A percentile compares a stretch with the other conserved stretches of the same genome.
Evolutionary conservation across 2,797 vertebrate species (phyloP).

Genomic region (Crax fasciolata): DNA sequence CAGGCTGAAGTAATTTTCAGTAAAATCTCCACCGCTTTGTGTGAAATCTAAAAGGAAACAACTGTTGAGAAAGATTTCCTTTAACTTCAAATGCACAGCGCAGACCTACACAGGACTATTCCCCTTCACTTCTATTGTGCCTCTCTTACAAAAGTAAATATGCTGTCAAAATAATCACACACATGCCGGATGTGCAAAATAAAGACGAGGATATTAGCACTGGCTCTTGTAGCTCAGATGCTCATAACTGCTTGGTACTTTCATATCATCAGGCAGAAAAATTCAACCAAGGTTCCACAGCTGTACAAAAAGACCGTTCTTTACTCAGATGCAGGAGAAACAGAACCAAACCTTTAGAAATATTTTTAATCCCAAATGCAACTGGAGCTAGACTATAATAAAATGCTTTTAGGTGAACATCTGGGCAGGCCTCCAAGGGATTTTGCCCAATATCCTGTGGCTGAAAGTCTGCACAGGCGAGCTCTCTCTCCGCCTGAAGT

Average conservation of each 20-base stretch:
- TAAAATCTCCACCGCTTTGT: not conserved
- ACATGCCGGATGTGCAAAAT: not conserved
- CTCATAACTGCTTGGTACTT: not conserved
- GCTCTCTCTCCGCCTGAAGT: slow-evolving; percentile 5
- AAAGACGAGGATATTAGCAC: not conserved
- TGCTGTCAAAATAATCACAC: not conserved
- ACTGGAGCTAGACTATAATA: slow-evolving; percentile 22
- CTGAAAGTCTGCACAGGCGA: not conserved
- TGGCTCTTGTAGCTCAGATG: not conserved
- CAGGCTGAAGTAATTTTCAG: not conserved
- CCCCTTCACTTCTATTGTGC: not conserved
- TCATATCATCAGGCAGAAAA: not conserved
- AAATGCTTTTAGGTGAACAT: slow-evolving; percentile 13
- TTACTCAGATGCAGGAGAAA: slow-evolving; percentile 47
- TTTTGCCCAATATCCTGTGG: slow-evolving; percentile 30
- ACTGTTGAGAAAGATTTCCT: slow-evolving; percentile 24
- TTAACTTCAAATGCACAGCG: slow-evolving; percentile 8
- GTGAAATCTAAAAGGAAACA: not conserved
- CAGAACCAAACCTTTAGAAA: slow-evolving; percentile 37
- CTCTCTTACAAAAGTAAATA: not conserved
- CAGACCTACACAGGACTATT: not conserved
- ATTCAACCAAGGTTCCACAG: not conserved
- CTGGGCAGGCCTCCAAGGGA: slow-evolving; percentile 41
- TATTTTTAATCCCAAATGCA: slow-evolving; percentile 39
- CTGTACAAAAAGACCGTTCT: slow-evolving; percentile 35